phyloP scores from a whole-genome alignment of 1,140 invertebrate genomes.

The Homarus americanus region DNA sequence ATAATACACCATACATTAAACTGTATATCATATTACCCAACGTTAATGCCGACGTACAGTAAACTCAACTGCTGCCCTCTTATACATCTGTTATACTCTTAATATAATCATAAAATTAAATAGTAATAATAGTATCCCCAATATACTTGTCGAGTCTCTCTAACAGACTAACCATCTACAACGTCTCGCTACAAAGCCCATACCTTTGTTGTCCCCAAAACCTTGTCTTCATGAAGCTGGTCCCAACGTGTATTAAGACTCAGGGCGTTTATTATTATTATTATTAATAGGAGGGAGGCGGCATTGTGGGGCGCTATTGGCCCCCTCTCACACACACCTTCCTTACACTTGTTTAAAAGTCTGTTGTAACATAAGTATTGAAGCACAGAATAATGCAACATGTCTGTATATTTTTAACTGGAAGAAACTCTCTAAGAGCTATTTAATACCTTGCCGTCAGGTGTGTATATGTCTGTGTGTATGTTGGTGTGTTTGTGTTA shows the following conservation, averaged over 20 bases:
- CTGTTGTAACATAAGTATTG: too few species aligned
- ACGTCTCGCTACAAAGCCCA: not conserved
- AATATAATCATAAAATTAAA: conserved; percentile 32
- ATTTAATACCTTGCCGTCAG: not conserved
- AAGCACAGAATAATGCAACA: not conserved
- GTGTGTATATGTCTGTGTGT: not conserved
- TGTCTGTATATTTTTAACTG: not conserved
- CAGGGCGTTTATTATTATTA: conserved; percentile 11
- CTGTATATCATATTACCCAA: not conserved
- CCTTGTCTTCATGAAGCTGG: conserved; percentile 4
- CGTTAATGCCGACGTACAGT: not conserved
- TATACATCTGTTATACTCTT: conserved; percentile 15
- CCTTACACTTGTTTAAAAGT: not conserved
- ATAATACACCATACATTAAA: not conserved
- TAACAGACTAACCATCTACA: not conserved
- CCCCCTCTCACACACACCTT: too few species aligned
- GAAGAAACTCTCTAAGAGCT: not conserved
- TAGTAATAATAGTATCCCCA: not conserved
- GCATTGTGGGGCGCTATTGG: too few species aligned
- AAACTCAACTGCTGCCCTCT: not conserved
- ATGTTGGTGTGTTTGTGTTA: not conserved
- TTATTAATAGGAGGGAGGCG: too few species aligned
- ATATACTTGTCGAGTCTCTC: not conserved
- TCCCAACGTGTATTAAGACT: conserved; percentile 29
- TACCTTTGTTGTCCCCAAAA: not conserved